These are phyloP conservation scores for Actinostola sp. DNA, from an alignment of 92 coral and sea anemone species.

Conservation along the genomic window DNA sequence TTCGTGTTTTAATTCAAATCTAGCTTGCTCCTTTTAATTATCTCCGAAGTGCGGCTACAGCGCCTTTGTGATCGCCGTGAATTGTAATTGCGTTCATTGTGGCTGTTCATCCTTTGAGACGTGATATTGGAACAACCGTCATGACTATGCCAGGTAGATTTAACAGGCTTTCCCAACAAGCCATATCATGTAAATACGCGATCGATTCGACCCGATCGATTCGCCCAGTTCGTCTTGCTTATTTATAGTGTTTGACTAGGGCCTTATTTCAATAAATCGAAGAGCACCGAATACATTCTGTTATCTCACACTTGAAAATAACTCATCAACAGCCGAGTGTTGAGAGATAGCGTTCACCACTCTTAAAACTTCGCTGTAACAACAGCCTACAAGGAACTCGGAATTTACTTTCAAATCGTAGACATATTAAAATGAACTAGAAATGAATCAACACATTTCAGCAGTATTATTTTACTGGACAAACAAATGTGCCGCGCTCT, in stretches of 20 bases:
- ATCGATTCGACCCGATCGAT: too few species aligned
- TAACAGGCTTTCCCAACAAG: neutral
- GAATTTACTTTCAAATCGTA: too few species aligned
- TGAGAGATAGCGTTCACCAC: slow-evolving; percentile 15
- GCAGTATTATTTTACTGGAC: slow-evolving; percentile 6
- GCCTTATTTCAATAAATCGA: slow-evolving; percentile 12
- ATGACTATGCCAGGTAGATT: slow-evolving; percentile 1
- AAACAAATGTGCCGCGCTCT: slow-evolving; percentile 2
- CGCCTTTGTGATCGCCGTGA: slow-evolving; percentile 59
- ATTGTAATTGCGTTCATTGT: slow-evolving; percentile 85
- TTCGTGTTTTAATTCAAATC: slow-evolving; percentile 82
- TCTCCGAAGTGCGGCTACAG: slow-evolving; percentile 54
- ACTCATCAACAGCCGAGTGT: slow-evolving; percentile 11
- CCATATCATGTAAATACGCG: too few species aligned
- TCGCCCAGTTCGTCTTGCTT: too few species aligned
- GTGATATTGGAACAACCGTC: slow-evolving; percentile 27
- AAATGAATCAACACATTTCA: neutral
- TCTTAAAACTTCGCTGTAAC: too few species aligned
- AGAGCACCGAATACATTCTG: slow-evolving; percentile 7
- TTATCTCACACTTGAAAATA: slow-evolving; percentile 17
- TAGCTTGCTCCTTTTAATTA: slow-evolving; percentile 83
- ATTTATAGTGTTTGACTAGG: slow-evolving; percentile 7
- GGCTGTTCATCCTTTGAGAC: slow-evolving; percentile 32
- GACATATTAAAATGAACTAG: neutral
- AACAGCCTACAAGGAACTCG: too few species aligned